phyloP scores from a whole-genome alignment of 2,888 invertebrate genomes.

The Lordiphosa andalusiaca region DNA sequence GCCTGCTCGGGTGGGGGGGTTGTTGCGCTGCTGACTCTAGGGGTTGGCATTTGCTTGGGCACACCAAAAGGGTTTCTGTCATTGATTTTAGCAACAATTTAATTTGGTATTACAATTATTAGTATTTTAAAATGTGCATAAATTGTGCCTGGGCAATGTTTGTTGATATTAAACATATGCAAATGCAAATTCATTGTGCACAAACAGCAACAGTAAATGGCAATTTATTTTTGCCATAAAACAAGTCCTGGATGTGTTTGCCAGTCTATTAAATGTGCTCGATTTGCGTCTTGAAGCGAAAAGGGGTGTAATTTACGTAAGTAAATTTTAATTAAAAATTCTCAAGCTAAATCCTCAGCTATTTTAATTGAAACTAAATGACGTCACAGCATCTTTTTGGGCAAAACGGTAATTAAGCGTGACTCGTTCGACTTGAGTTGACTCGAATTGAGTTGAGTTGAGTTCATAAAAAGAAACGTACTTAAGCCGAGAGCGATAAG shows the following conservation, averaged over 20 bases:
- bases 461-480: conserved; percentile 63
- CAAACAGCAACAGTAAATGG: conserved; percentile 6
- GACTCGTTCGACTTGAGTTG: conserved; percentile 42
- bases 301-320: conserved; percentile 23
- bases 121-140: conserved; percentile 32
- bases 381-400: conserved; percentile 50
- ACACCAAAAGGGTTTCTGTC: too few species aligned
- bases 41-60: background rate
- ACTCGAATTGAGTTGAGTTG: conserved; percentile 50
- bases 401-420: conserved; percentile 61
- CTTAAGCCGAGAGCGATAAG: conserved; percentile 1
- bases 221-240: conserved; percentile 36
- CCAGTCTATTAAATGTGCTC: too few species aligned
- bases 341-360: conserved; percentile 68
- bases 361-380: conserved; percentile 74
- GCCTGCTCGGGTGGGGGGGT: background rate
- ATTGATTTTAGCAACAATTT: conserved; percentile 23
- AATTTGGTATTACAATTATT: conserved; percentile 39
- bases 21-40: background rate
- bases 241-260: conserved; percentile 13
- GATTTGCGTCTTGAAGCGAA: conserved; percentile 4
- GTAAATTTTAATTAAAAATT: conserved; percentile 75
- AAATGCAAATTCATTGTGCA: conserved; percentile 32
- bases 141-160: conserved; percentile 34
- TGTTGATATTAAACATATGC: conserved; percentile 43